phyloP scores from a whole-genome alignment of 2,888 invertebrate species.

The Tortrix viridana region DNA sequence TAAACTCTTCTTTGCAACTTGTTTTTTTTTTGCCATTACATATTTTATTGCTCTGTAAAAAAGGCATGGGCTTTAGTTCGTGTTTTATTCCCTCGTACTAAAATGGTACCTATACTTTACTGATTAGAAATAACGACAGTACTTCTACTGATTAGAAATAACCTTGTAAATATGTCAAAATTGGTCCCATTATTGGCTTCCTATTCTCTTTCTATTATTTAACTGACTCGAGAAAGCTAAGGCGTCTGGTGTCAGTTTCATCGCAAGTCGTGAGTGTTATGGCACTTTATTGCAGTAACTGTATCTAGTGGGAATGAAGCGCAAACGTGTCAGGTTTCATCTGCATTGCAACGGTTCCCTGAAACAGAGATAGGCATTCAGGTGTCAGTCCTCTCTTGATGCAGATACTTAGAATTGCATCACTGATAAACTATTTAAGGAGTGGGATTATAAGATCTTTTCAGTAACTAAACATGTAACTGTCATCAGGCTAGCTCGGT shows the following conservation, averaged over 20 bases:
- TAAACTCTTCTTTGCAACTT: no score
- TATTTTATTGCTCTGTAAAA: no score
- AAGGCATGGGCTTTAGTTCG: no score
- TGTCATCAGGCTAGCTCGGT: no score
- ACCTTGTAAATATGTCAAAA: neutral
- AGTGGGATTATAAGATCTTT: neutral
- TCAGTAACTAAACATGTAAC: neutral
- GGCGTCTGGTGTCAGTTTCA: constrained; percentile 17
- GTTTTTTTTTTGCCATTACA: no score
- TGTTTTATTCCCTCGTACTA: no score
- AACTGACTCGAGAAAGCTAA: constrained; percentile 5
- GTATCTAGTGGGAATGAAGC: constrained; percentile 34
- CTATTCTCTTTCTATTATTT: neutral
- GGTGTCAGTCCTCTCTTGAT: constrained; percentile 42
- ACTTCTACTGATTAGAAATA: no score
- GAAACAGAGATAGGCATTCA: constrained; percentile 47
- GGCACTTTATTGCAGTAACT: constrained; percentile 38
- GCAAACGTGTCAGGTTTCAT: constrained; percentile 42
- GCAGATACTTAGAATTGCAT: constrained; percentile 47
- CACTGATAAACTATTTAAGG: constrained; percentile 18
- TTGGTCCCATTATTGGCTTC: neutral
- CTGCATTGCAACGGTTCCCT: constrained; percentile 50
- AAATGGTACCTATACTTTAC: no score
- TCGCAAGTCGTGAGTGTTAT: constrained; percentile 24
- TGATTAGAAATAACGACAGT: no score